Percentiles rank a stretch among this genome's conserved stretches.
phyloP scores from a whole-genome alignment of 2,888 invertebrate genomes.

The Litoditis marina region DNA sequence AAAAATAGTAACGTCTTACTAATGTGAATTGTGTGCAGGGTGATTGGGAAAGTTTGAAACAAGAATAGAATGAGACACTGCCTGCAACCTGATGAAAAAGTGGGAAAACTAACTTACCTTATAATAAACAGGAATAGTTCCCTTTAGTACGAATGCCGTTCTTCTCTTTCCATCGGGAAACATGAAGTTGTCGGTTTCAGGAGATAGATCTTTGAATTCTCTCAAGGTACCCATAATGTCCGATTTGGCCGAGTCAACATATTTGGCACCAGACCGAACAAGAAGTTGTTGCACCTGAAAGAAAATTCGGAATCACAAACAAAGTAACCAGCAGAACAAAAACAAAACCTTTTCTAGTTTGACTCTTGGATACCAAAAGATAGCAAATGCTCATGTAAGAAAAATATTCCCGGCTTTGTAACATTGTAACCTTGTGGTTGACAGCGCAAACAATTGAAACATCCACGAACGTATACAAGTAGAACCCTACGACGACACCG shows the following conservation, averaged over 20 bases:
- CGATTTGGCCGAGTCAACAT: conserved; percentile 49
- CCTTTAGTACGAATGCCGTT: conserved; percentile 63
- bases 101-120: conserved; percentile 61
- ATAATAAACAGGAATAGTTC: conserved; percentile 66
- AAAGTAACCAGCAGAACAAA: too few species aligned
- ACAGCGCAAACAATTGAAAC: too few species aligned
- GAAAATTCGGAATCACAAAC: background rate
- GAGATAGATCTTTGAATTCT: conserved; percentile 50
- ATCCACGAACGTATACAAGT: too few species aligned
- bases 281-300: conserved; percentile 24
- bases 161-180: conserved; percentile 63
- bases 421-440: too few species aligned
- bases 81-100: too few species aligned
- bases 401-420: background rate
- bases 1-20: background rate
- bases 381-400: background rate
- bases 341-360: too few species aligned
- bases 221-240: conserved; percentile 51
- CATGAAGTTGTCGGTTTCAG: conserved; percentile 41
- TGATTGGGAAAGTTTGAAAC: too few species aligned
- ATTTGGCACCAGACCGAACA: conserved; percentile 31
- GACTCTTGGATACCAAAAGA: too few species aligned
- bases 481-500: too few species aligned
- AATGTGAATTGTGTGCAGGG: too few species aligned
- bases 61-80: too few species aligned